Evolutionary conservation across 2,113 vertebrate genomes (phyloP).

Genomic region (Procavia capensis): DNA sequence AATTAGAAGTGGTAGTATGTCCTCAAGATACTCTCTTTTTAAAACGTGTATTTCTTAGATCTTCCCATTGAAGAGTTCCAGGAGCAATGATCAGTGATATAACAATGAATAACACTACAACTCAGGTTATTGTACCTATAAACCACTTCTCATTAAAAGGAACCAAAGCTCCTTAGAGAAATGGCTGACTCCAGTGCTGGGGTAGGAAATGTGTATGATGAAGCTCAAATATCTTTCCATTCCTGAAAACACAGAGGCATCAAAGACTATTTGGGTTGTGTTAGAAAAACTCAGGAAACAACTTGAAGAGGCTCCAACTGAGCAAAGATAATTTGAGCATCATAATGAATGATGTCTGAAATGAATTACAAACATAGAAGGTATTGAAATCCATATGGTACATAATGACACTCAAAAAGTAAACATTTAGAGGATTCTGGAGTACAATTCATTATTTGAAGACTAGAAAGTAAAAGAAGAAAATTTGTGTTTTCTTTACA

Average conservation of each 20-base stretch:
- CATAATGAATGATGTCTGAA: constrained; percentile 11
- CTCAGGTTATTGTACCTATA: neutral
- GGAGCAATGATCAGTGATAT: neutral
- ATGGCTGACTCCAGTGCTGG: neutral
- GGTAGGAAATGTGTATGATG: neutral
- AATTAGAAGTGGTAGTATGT: neutral
- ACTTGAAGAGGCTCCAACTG: neutral
- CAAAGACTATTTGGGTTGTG: no score
- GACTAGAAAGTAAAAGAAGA: neutral
- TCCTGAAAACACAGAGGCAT: neutral
- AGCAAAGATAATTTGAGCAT: neutral
- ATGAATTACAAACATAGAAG: neutral
- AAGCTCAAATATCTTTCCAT: neutral
- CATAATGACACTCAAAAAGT: constrained; percentile 35
- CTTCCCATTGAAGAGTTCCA: neutral
- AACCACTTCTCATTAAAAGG: neutral
- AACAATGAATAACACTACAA: neutral
- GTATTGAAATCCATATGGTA: neutral
- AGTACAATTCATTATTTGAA: neutral
- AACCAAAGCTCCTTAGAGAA: neutral
- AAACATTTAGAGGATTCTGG: neutral
- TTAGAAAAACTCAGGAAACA: neutral
- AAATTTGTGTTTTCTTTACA: neutral
- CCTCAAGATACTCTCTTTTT: neutral
- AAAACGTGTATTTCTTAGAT: neutral